phyloP scores from a whole-genome alignment of 1,140 invertebrate genomes.

The Penaeus chinensis region DNA sequence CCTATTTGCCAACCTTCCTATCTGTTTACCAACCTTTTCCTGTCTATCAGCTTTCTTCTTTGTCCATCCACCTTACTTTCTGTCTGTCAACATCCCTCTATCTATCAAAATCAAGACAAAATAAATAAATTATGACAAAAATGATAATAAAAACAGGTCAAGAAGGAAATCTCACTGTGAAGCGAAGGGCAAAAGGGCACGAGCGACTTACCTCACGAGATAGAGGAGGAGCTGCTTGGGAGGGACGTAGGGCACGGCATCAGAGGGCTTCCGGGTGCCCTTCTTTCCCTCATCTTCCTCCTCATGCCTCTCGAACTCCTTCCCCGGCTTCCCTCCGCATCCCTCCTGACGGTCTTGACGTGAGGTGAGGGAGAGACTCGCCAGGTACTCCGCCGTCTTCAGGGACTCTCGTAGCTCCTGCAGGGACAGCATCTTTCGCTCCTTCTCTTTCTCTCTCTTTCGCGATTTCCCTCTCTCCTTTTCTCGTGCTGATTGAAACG shows the following conservation, averaged over 20 bases:
- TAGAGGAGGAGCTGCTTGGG: conserved; percentile 75
- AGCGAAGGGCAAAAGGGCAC: neutral
- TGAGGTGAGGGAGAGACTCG: conserved; percentile 70
- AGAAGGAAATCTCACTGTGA: too few relatives aligned
- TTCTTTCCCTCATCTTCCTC: conserved; percentile 65
- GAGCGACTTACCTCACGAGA: conserved; percentile 73
- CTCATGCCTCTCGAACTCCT: neutral
- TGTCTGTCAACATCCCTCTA: neutral
- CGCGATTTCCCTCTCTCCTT: too few relatives aligned
- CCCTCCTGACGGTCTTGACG: conserved; percentile 16
- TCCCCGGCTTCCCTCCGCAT: neutral
- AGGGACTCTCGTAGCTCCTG: conserved; percentile 69
- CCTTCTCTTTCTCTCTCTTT: too few relatives aligned
- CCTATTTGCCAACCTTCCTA: too few relatives aligned
- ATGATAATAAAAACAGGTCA: neutral
- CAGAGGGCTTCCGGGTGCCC: neutral
- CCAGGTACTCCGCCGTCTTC: conserved; percentile 73
- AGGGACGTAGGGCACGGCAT: conserved; percentile 70
- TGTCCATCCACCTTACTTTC: neutral
- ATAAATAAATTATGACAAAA: neutral
- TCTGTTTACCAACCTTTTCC: neutral
- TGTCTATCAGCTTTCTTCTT: neutral
- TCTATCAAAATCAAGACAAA: neutral
- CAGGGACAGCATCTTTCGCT: conserved; percentile 29
- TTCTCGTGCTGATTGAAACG: too few relatives aligned